Percentiles rank a stretch among this genome's conserved stretches.
phyloP scores from a whole-genome alignment of 2,797 vertebrate species.

The Botia almorhae region DNA sequence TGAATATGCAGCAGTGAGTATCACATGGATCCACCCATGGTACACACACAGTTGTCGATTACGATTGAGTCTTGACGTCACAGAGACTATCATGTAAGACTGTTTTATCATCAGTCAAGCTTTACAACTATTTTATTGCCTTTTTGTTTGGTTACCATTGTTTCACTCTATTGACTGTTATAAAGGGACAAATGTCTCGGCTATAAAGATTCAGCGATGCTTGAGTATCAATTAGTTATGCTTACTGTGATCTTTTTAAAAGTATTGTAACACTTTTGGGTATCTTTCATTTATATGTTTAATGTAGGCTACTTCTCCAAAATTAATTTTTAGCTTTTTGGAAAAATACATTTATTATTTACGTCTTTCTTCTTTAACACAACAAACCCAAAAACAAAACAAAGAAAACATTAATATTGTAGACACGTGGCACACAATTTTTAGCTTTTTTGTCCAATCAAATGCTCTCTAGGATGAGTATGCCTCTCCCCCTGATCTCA shows the following conservation, averaged over 20 bases:
- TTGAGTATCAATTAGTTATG: neutral
- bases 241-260: neutral
- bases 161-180: neutral
- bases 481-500: too few species aligned
- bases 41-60: neutral
- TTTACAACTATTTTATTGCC: conserved; percentile 19
- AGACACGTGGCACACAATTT: too few species aligned
- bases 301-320: too few species aligned
- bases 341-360: too few species aligned
- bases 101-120: neutral
- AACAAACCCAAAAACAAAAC: too few species aligned
- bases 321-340: too few species aligned
- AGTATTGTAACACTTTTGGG: neutral
- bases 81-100: neutral
- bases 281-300: neutral
- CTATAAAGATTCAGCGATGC: neutral
- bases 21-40: neutral
- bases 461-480: too few species aligned
- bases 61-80: neutral
- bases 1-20: neutral
- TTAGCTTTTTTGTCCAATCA: too few species aligned
- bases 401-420: too few species aligned
- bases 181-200: neutral
- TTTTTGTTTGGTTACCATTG: neutral
- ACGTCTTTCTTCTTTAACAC: too few species aligned